Percentiles rank a stretch among this genome's conserved stretches.
Conservation (phyloP, 2,797 vertebrate species). For the Podargus strigoides region DNA sequence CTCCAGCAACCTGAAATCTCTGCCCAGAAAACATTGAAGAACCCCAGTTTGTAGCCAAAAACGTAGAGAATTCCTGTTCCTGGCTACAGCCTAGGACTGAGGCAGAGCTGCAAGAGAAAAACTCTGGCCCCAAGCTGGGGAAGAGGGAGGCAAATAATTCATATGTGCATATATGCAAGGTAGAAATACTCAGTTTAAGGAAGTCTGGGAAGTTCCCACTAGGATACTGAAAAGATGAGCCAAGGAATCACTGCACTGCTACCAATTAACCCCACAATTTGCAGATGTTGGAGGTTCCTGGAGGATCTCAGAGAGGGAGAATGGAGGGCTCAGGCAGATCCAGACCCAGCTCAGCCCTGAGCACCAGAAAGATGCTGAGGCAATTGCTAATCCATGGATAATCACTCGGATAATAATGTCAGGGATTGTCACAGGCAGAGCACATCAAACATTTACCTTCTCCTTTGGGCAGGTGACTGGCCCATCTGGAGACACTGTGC, state of each 20-base stretch:
- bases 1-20: not conserved
- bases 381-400: not conserved
- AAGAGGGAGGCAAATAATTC: not conserved
- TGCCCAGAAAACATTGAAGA: not conserved
- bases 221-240: not conserved
- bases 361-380: not conserved
- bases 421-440: not conserved
- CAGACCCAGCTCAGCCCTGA: not conserved
- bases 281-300: not conserved
- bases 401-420: not conserved
- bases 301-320: not conserved
- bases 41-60: not conserved
- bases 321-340: not conserved
- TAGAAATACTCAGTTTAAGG: not conserved
- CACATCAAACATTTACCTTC: not conserved
- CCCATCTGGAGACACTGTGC: not conserved
- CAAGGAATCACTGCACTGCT: not conserved
- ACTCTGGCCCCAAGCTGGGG: not conserved
- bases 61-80: rapidly evolving
- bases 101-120: not conserved
- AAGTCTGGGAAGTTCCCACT: not conserved
- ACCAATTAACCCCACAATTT: not conserved
- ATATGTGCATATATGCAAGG: rapidly evolving
- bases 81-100: not conserved
- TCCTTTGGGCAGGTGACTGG: not conserved